Evolutionary conservation across 1,140 invertebrate genomes (phyloP), one percentile per base, ranked within the genome.

Genomic region (Gonatopus flavifemur): DNA sequence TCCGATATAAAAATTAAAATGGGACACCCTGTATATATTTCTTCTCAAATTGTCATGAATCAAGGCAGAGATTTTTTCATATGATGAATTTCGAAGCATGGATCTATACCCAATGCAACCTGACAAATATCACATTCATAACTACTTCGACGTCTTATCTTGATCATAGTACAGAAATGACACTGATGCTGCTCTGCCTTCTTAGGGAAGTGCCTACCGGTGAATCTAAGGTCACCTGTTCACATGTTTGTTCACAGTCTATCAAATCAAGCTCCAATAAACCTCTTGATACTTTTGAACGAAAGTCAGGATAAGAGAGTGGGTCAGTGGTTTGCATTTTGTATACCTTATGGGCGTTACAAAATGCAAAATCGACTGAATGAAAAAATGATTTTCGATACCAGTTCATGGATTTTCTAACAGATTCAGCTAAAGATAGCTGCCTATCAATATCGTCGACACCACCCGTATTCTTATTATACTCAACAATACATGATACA

Each of bases 391-490:
- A 47, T 45, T 60, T 59, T 9, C 52, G 52, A 20, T 63, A 61
- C 57, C 60, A 63, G 43, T 63, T 61, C 15, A 41, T 10, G 6
- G 51, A 28, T 52, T 62, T 60, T n/a, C 52, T 25, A 0, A 45
- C 33, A 9, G 33, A 38, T 19, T 16, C 6, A 37, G 49, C 31
- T 49, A 33, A 37, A 24, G 10, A 57, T 22, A 49, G 33, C 41
- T 52, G 46, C 28, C 40, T 38, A 42, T 60, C 60, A 18, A 55
- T 50, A 20, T 38, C 37, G 32, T 71, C 61, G 2, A 69, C 53
- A 8, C 30, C 53, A 21, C 65, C 59, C 65, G 66, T 69, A 15
- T 49, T 46, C 16, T 60, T 54, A 43, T 65, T 71, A 30, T 69
- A 69, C 10, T 66, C 49, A 10, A 57, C 12, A 30, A 69, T 49